phyloP scores from a whole-genome alignment of 1,140 invertebrate genomes.

The Scylla paramamosain region DNA sequence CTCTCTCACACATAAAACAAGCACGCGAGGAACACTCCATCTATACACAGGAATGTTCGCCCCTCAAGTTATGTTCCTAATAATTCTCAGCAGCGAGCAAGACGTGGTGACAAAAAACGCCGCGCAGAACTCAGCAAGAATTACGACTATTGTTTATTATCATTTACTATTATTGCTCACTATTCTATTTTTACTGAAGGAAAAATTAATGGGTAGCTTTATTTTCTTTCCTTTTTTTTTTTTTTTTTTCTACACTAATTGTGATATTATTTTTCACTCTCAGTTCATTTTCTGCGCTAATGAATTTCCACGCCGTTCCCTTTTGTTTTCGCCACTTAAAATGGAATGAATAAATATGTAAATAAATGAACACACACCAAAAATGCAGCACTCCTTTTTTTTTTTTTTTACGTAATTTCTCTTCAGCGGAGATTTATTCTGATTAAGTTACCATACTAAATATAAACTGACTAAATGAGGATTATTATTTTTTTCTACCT shows the following conservation, averaged over 20 bases:
- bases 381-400: too few species aligned
- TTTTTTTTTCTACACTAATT: background rate
- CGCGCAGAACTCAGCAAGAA: too few species aligned
- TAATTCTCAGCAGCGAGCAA: background rate
- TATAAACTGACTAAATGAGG: too few species aligned
- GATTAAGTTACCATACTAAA: too few species aligned
- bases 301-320: background rate
- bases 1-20: background rate
- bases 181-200: too few species aligned
- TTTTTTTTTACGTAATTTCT: too few species aligned
- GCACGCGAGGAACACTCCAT: background rate
- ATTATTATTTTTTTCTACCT: background rate
- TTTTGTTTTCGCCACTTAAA: background rate
- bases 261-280: background rate
- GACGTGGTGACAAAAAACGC: background rate
- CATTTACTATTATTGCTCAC: too few species aligned
- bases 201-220: too few species aligned
- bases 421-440: too few species aligned
- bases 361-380: background rate
- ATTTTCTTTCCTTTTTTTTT: background rate
- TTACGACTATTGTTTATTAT: too few species aligned
- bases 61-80: background rate
- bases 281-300: background rate
- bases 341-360: slow-evolving; percentile 4
- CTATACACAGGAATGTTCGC: background rate